phyloP scores from a whole-genome alignment of 2,888 invertebrate species.

The Drosophila eohydei region DNA sequence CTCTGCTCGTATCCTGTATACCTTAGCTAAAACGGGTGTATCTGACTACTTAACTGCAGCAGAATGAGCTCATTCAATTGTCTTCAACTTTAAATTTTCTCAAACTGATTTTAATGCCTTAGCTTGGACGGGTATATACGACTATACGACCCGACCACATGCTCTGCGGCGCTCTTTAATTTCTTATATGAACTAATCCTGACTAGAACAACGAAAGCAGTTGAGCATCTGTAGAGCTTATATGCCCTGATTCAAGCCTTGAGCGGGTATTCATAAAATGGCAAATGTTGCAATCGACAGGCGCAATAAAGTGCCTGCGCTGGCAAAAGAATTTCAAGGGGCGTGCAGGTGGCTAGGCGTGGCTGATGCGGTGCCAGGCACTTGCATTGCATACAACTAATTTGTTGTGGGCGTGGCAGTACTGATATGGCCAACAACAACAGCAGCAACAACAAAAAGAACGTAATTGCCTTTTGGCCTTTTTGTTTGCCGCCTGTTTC shows the following conservation, averaged over 20 bases:
- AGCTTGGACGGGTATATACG: too few species aligned
- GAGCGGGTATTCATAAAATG: conserved; percentile 3
- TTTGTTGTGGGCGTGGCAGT: conserved; percentile 74
- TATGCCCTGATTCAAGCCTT: neutral
- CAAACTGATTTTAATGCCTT: too few species aligned
- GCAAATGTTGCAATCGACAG: conserved; percentile 68
- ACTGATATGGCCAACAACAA: conserved; percentile 54
- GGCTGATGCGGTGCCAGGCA: conserved; percentile 66
- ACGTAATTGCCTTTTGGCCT: conserved; percentile 75
- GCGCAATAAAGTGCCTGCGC: conserved; percentile 66
- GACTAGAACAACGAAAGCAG: too few species aligned
- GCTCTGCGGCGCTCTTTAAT: too few species aligned
- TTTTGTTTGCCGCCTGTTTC: conserved; percentile 45
- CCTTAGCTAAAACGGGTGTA: neutral
- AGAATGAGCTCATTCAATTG: too few species aligned
- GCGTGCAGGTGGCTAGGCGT: conserved; percentile 10
- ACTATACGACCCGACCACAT: too few species aligned
- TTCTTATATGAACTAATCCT: too few species aligned
- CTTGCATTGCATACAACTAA: conserved; percentile 65
- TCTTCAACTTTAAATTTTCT: too few species aligned
- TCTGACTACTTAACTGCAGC: too few species aligned
- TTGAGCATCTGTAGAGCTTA: neutral
- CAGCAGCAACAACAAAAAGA: neutral
- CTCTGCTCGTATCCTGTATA: too few species aligned
- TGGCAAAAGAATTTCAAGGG: neutral